Evolutionary conservation across 1,140 invertebrate genomes (phyloP).

Genomic region (Limonius californicus): DNA sequence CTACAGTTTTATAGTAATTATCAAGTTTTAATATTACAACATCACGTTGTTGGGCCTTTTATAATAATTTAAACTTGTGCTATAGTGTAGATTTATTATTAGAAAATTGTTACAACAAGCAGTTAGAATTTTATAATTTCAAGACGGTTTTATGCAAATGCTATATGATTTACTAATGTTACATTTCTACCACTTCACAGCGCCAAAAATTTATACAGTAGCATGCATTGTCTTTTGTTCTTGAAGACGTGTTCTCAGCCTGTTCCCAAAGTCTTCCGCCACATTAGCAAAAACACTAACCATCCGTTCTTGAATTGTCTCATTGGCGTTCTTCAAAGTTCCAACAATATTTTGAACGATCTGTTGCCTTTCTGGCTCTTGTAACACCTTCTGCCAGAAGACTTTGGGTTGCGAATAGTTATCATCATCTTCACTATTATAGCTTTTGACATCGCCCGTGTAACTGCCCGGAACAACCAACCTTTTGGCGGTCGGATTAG

Average conservation of each 20-base stretch:
- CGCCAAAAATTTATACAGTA: neutral
- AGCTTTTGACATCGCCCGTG: slow-evolving; percentile 61
- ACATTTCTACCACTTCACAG: too few relatives aligned
- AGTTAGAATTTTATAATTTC: too few relatives aligned
- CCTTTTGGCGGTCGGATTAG: slow-evolving; percentile 51
- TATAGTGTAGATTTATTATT: too few relatives aligned
- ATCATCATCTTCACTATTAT: slow-evolving; percentile 79
- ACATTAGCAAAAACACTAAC: slow-evolving; percentile 67
- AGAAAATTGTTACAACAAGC: too few relatives aligned
- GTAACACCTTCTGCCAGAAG: slow-evolving; percentile 79
- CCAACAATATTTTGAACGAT: slow-evolving; percentile 75
- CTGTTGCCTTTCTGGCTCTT: slow-evolving; percentile 63
- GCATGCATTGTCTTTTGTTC: neutral
- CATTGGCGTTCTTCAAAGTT: slow-evolving; percentile 69
- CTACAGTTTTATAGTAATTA: too few relatives aligned
- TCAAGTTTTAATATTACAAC: too few relatives aligned
- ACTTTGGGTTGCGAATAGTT: slow-evolving; percentile 77
- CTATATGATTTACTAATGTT: too few relatives aligned
- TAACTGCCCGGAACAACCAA: slow-evolving; percentile 48
- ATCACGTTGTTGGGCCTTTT: too few relatives aligned
- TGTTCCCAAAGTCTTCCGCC: slow-evolving; percentile 60
- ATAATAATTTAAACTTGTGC: too few relatives aligned
- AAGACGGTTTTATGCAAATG: too few relatives aligned
- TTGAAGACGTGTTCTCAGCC: slow-evolving; percentile 56
- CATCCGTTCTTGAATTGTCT: slow-evolving; percentile 77